Conservation (phyloP, 2,797 vertebrate species). For the Pteropus rufus region DNA sequence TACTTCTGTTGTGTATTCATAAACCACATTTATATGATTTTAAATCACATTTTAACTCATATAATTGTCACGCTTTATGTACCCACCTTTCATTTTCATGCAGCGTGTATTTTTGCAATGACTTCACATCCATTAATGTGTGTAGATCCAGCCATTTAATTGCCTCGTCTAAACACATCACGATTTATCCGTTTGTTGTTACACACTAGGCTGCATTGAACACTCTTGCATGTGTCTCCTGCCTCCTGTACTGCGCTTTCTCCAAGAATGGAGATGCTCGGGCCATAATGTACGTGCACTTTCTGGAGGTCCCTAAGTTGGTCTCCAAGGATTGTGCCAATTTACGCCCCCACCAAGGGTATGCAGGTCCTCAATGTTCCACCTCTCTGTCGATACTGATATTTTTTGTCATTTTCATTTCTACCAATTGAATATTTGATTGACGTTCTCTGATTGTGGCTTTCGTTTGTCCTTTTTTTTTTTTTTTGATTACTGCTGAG, state of each 20-base stretch:
- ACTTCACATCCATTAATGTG: neutral
- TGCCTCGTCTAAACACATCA: neutral
- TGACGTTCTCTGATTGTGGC: neutral
- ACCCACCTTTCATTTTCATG: neutral
- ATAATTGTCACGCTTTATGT: neutral
- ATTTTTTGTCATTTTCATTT: neutral
- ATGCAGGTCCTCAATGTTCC: neutral
- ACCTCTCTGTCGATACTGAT: neutral
- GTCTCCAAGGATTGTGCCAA: neutral
- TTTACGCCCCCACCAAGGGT: neutral
- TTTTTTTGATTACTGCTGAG: neutral
- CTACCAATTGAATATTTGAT: neutral
- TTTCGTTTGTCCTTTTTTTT: neutral
- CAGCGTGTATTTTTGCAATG: neutral
- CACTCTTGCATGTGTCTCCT: neutral
- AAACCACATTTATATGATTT: neutral
- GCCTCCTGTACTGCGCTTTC: neutral
- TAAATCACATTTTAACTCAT: neutral
- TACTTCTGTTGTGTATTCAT: neutral
- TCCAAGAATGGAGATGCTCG: neutral
- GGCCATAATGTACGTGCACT: rapidly evolving
- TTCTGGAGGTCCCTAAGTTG: neutral
- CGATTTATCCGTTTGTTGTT: neutral
- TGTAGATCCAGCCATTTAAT: neutral
- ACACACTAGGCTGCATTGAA: neutral